Evolutionary conservation across 2,113 vertebrate genomes (phyloP), one percentile per base, ranked within the genome.

Genomic region (Nothoprocta pentlandii): DNA sequence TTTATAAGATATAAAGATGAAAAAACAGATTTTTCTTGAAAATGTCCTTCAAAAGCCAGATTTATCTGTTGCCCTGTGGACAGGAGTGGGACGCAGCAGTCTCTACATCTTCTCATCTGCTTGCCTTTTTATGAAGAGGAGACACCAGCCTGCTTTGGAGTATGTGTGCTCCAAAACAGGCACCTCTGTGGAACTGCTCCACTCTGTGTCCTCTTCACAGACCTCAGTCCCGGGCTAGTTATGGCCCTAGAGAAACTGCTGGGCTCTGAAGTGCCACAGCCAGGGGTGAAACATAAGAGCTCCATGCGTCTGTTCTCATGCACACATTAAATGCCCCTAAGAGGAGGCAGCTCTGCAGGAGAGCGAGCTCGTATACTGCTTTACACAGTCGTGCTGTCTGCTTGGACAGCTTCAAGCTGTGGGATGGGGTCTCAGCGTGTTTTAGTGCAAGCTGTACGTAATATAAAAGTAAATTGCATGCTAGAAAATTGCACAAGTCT

Each of bases 381-480:
- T 73, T 12, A 34, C 12, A 17, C 22, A 81, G 67, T 44, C 47
- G 7, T 42, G 36, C 54, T 82, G 70, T 74, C 81, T 46, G 6
- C 46, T 53, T 58, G 36, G 7, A 54, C 54, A 14, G 70, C 22
- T 28, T 36, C 61, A 51, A 81, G 58, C 92, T 69, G 77, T 66
- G 73, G 61, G 77, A 88, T 61, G 36, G 81, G 70, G 9, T 84
- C 86, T 89, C 74, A 6, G 66, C 6, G 16, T 26, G 62, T 85
- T 89, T 95, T 59, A 90, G 25, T 53, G 85, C 53, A n/a, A 88
- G 74, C 79, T 84, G 70, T 84, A 95, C 51, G 12, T 61, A 81
- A 84, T 14, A 59, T 80, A 93, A 86, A 96, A 94, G 68, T 87
- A 95, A 91, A 94, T 53, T 68, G 44, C 75, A 92, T 46, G 61